phyloP scores from a whole-genome alignment of 2,888 invertebrate species.

The Dynastes tityus region DNA sequence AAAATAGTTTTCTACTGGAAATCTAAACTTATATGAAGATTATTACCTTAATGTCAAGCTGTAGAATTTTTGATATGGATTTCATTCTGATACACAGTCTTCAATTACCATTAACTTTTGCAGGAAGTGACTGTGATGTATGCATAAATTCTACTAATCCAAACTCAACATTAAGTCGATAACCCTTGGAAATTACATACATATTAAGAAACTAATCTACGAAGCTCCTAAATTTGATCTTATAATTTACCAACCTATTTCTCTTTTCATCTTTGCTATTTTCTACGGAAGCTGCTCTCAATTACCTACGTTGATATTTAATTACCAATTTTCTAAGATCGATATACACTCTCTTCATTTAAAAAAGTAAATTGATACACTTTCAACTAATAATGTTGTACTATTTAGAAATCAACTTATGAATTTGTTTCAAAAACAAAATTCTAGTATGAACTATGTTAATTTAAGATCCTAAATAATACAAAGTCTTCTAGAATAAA shows the following conservation, averaged over 20 bases:
- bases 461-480: too few species aligned
- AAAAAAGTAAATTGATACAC: background rate
- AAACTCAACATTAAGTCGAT: too few species aligned
- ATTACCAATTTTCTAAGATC: constrained; percentile 1
- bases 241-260: background rate
- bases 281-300: constrained; percentile 2
- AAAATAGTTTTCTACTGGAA: too few species aligned
- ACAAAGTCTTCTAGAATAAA: background rate
- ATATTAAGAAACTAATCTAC: constrained; percentile 10
- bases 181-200: background rate
- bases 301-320: background rate
- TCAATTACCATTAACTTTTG: too few species aligned
- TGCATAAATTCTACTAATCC: too few species aligned
- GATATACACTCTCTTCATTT: background rate
- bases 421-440: too few species aligned
- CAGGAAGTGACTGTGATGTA: too few species aligned
- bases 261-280: background rate
- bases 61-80: too few species aligned
- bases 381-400: background rate
- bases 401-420: background rate
- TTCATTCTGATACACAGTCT: too few species aligned
- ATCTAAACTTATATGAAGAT: too few species aligned
- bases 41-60: too few species aligned
- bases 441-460: too few species aligned
- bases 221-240: background rate